A percentile compares a stretch with the other conserved stretches of the same genome.
Conservation (phyloP, 2,113 vertebrate species). For the Isichthys henryi region DNA sequence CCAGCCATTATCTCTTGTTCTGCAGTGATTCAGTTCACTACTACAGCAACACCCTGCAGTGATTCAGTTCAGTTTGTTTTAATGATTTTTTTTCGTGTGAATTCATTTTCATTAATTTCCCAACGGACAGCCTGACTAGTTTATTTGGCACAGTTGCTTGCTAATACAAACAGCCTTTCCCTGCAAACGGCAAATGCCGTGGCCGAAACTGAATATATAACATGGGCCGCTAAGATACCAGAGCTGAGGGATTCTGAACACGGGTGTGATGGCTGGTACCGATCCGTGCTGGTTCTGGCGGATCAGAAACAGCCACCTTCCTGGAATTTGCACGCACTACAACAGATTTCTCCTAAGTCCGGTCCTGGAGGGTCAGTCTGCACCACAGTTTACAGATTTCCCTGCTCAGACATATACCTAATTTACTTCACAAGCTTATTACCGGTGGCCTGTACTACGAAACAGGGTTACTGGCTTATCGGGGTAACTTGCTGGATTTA, state of each 20-base stretch:
- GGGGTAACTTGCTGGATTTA: no score
- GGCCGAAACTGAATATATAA: not conserved
- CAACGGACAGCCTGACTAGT: not conserved
- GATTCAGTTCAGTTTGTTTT: not conserved
- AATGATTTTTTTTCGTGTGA: not conserved
- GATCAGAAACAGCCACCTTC: not conserved
- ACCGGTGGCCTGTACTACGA: no score
- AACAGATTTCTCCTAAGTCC: not conserved
- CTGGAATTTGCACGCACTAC: not conserved
- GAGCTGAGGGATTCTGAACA: not conserved
- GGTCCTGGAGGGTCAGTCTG: not conserved
- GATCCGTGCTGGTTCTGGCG: not conserved
- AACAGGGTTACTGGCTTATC: no score
- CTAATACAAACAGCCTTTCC: not conserved
- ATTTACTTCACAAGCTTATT: not conserved
- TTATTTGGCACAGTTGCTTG: not conserved
- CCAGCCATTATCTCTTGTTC: not conserved
- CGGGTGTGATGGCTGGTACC: not conserved
- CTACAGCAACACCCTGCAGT: not conserved
- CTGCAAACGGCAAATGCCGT: not conserved
- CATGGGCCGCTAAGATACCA: not conserved
- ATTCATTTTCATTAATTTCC: not conserved
- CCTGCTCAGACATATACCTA: not conserved
- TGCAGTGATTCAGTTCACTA: not conserved
- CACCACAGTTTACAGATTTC: not conserved